Percentiles rank a stretch among this genome's conserved stretches.
phyloP scores from a whole-genome alignment of 92 coral and sea anemone species.

The Heteractis magnifica region DNA sequence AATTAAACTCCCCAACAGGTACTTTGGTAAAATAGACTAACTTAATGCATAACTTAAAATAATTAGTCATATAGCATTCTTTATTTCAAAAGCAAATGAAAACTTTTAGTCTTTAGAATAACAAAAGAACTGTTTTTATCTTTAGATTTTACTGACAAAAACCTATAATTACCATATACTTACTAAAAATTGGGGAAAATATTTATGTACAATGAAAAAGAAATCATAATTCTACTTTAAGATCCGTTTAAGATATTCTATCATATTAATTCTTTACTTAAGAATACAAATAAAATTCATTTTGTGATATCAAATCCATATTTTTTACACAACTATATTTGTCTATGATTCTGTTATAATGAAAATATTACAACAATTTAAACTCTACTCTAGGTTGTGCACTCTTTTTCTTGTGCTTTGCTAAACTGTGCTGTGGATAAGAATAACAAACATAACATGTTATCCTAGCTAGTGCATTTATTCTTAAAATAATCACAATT shows the following conservation, averaged over 20 bases:
- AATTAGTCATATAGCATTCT: background rate
- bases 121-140: background rate
- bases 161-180: background rate
- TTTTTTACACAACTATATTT: background rate
- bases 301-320: no score
- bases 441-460: background rate
- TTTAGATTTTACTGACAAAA: background rate
- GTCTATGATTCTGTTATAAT: background rate
- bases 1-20: background rate
- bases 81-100: background rate
- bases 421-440: background rate
- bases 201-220: background rate
- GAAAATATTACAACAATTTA: background rate
- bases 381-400: background rate
- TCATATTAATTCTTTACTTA: background rate
- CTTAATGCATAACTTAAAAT: constrained; percentile 1
- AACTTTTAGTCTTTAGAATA: background rate
- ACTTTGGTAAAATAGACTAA: background rate
- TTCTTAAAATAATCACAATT: background rate
- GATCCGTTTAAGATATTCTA: background rate
- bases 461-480: background rate
- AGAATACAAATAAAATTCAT: no score
- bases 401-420: background rate
- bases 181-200: background rate
- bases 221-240: background rate